phyloP scores from a whole-genome alignment of 2,888 invertebrate species.

The Apomyelois bistriatella region DNA sequence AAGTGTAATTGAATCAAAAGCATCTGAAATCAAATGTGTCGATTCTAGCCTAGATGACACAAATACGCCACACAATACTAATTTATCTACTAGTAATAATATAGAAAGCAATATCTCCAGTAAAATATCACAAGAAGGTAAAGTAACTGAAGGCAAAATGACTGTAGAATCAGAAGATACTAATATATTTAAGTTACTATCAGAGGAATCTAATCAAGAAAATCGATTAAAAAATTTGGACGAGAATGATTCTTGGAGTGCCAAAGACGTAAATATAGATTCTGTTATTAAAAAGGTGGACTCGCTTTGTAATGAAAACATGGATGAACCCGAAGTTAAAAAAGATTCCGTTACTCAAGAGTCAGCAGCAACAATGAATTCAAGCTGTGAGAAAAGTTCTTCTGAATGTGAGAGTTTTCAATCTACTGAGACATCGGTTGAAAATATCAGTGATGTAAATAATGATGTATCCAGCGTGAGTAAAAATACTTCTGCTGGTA shows the following conservation, averaged over 20 bases:
- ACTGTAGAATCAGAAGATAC: slow-evolving; percentile 13
- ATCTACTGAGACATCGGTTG: slow-evolving; percentile 27
- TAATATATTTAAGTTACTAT: slow-evolving; percentile 16
- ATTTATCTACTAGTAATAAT: slow-evolving; percentile 13
- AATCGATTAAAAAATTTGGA: slow-evolving; percentile 78
- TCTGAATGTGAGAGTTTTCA: slow-evolving; percentile 17
- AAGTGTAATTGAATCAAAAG: not conserved
- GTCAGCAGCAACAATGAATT: slow-evolving; percentile 15
- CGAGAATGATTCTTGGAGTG: slow-evolving; percentile 88
- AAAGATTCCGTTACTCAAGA: slow-evolving; percentile 27
- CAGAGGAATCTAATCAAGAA: slow-evolving; percentile 25
- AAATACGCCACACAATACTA: slow-evolving; percentile 1
- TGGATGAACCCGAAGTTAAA: slow-evolving; percentile 38
- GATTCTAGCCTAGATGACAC: not conserved
- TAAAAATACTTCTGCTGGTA: slow-evolving; percentile 36
- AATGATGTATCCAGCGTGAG: slow-evolving; percentile 34
- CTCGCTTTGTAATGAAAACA: slow-evolving; percentile 78
- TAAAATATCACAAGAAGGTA: slow-evolving; percentile 14
- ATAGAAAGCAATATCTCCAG: slow-evolving; percentile 14
- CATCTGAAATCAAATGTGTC: not conserved
- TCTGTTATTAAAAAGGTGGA: slow-evolving; percentile 90
- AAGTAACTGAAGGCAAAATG: slow-evolving; percentile 13
- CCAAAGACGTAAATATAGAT: slow-evolving; percentile 89
- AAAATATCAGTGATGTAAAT: slow-evolving; percentile 25
- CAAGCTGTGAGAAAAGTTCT: slow-evolving; percentile 21